Evolutionary conservation across 2,888 invertebrate genomes (phyloP).

Genomic region (Mayetiola destructor): DNA sequence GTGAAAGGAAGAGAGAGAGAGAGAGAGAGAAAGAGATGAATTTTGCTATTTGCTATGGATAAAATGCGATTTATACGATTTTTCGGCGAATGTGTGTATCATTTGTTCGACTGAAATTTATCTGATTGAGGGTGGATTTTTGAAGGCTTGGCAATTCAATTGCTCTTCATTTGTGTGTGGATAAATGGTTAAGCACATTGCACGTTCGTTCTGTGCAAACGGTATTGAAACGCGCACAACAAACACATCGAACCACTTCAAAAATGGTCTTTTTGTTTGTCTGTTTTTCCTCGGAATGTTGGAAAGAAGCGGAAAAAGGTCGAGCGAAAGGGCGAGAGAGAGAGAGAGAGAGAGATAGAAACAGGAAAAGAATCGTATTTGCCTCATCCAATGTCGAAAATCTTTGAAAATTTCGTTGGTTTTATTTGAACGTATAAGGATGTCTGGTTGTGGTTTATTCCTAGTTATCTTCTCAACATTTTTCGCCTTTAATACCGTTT

Average conservation of each 20-base stretch:
- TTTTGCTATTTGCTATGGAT: neutral
- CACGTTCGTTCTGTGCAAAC: no score
- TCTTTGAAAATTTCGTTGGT: no score
- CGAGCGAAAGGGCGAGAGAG: no score
- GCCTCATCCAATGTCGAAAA: no score
- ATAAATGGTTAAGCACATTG: neutral
- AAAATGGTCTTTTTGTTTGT: no score
- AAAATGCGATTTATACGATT: slow-evolving; percentile 3
- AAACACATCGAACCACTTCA: slow-evolving; percentile 1
- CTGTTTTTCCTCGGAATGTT: no score
- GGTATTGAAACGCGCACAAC: slow-evolving; percentile 1
- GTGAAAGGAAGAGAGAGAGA: neutral
- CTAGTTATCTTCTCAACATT: slow-evolving; percentile 2
- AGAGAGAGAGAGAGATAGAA: no score
- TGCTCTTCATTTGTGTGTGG: neutral
- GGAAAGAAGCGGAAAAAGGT: no score
- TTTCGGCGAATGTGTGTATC: neutral
- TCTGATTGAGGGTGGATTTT: slow-evolving; percentile 10
- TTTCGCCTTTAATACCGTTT: slow-evolving; percentile 7
- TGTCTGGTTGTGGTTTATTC: slow-evolving; percentile 2
- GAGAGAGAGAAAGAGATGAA: neutral
- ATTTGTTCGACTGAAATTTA: slow-evolving; percentile 10
- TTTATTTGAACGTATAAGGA: no score
- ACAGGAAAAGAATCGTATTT: no score
- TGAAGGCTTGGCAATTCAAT: neutral